Evolutionary conservation across 2,797 vertebrate genomes (phyloP), one percentile per base, ranked within the genome.

Genomic region (Calcarius lapponicus): DNA sequence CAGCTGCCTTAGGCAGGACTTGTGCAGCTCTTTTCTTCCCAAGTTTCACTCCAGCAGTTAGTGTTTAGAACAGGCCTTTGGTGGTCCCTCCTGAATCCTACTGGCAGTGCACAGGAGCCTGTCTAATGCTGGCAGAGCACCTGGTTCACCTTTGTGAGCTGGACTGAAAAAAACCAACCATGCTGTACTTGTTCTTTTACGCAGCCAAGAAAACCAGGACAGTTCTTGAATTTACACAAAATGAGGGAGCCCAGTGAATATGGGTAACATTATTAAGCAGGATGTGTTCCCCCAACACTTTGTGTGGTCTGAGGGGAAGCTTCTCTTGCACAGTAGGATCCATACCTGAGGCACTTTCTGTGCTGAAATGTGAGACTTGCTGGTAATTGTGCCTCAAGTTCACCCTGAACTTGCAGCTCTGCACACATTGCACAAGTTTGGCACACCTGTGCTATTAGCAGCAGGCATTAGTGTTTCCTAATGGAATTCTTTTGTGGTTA

Each of bases 381-480:
- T 66, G 69, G 56, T 76, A 31, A 69, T 4, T 15, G 40, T 53
- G 48, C 53, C 67, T 82, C n/a, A 21, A 19, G 21, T 64, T 73
- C 79, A 42, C 42, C 5, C 21, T 32, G 48, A 64, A 10, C 7
- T 64, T 78, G 42, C n/a, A 58, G 42, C 42, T 67, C 61, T 31
- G 36, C 67, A 71, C 14, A 1, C 3, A 25, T 65, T 80, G 88
- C 83, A 57, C 42, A 80, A 58, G 12, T 81, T 60, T 31, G 62
- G 71, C 78, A 73, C 64, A 91, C 56, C 67, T 91, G 25, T 12
- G 50, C 74, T 88, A 38, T 58, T 75, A 73, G 47, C 54, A 83
- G 58, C 38, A 72, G 61, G 53, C 34, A 38, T 78, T 80, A 81
- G 42, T 58, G 28, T 87, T 87, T 84, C 84, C 62, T 84, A 72